Percentiles rank a stretch among this genome's conserved stretches.
Conservation (phyloP, 2,797 vertebrate species). For the Sphenopsis melanotis region DNA sequence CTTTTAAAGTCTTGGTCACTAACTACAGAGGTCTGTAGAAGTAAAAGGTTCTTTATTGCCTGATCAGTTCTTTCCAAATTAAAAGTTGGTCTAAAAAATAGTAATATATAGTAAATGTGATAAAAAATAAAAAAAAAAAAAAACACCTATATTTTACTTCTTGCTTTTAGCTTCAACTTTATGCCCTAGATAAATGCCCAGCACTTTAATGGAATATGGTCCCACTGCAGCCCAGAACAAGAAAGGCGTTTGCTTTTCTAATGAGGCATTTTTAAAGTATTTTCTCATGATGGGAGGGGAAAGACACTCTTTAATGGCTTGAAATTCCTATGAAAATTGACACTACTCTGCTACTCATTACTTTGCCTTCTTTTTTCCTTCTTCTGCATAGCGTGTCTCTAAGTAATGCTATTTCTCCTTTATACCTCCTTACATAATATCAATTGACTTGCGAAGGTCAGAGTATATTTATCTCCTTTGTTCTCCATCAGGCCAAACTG, state of each 20-base stretch:
- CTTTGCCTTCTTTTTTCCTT: background rate
- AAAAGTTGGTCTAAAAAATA: background rate
- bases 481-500: background rate
- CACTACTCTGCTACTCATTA: background rate
- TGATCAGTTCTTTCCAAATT: background rate
- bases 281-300: background rate
- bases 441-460: background rate
- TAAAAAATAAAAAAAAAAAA: background rate
- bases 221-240: background rate
- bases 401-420: background rate
- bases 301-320: background rate
- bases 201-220: background rate
- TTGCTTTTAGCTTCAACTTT: background rate
- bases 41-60: background rate
- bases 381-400: background rate
- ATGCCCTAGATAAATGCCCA: background rate
- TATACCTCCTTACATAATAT: background rate
- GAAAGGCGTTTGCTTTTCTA: background rate
- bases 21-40: background rate
- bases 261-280: background rate
- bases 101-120: background rate
- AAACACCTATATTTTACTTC: background rate
- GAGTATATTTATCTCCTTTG: background rate
- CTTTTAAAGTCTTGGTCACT: background rate
- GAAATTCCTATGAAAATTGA: background rate